phyloP scores from a whole-genome alignment of 2,113 vertebrate genomes.

The Zeus faber region DNA sequence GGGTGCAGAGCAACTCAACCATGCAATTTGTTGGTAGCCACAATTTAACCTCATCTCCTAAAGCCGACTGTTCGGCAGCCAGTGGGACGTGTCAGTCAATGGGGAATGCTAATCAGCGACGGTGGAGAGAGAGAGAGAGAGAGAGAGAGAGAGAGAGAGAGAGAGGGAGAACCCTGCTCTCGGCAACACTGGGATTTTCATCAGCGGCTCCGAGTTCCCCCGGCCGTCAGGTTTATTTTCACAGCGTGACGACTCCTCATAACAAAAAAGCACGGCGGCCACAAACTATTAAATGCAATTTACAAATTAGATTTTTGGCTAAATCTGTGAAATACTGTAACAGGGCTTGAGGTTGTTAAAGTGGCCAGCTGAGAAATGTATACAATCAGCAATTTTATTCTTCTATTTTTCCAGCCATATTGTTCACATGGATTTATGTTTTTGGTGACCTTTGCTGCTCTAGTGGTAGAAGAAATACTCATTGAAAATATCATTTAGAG shows the following conservation, averaged over 20 bases:
- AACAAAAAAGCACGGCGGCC: slow-evolving; percentile 58
- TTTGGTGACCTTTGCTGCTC: too few relatives aligned
- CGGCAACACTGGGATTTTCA: slow-evolving; percentile 71
- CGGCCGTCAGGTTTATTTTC: slow-evolving; percentile 67
- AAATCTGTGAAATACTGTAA: slow-evolving; percentile 54
- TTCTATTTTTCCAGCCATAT: background rate
- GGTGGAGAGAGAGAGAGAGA: slow-evolving; percentile 33
- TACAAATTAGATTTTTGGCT: slow-evolving; percentile 63
- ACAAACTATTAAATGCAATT: slow-evolving; percentile 65
- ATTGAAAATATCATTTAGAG: too few relatives aligned
- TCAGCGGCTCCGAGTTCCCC: slow-evolving; percentile 46
- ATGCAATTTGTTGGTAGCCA: slow-evolving; percentile 78
- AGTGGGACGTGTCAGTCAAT: slow-evolving; percentile 70
- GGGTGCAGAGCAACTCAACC: slow-evolving; percentile 70
- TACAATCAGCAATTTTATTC: slow-evolving; percentile 50
- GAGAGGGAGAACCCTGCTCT: slow-evolving; percentile 8
- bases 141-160: background rate
- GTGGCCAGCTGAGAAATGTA: slow-evolving; percentile 36
- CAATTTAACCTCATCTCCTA: slow-evolving; percentile 74
- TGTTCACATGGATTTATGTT: too few relatives aligned
- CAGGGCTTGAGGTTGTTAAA: slow-evolving; percentile 24
- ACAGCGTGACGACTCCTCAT: slow-evolving; percentile 64
- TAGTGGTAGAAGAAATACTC: too few relatives aligned
- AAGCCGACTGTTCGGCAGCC: slow-evolving; percentile 63
- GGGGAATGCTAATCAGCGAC: slow-evolving; percentile 68